These are phyloP conservation scores for Drosophila orosa DNA, from an alignment of 1,140 invertebrate genomes.

Conservation along the genomic window DNA sequence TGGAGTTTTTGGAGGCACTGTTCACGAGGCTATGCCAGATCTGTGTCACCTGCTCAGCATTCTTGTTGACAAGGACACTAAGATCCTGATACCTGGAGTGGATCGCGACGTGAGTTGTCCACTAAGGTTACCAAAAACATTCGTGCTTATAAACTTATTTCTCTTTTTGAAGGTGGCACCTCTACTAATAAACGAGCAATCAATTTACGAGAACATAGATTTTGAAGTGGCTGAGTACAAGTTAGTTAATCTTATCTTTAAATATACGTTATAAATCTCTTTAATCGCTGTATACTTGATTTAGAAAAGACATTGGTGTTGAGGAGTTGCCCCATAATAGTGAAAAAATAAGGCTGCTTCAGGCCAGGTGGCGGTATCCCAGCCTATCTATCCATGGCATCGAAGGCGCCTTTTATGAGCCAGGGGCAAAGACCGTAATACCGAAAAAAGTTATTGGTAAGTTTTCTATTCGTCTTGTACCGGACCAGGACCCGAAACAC, in stretches of 20 bases:
- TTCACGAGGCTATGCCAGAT: constrained; percentile 95
- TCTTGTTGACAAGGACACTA: constrained; percentile 93
- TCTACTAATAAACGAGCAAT: constrained; percentile 90
- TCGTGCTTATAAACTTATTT: constrained; percentile 17
- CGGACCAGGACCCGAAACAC: constrained; percentile 93
- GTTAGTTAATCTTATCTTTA: constrained; percentile 84
- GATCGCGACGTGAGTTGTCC: constrained; percentile 88
- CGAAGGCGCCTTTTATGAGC: constrained; percentile 93
- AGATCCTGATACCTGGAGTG: constrained; percentile 92
- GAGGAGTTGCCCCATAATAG: constrained; percentile 89
- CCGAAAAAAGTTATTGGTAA: constrained; percentile 97
- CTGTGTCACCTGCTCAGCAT: constrained; percentile 92
- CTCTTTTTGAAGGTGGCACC: constrained; percentile 65
- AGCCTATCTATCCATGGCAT: constrained; percentile 96
- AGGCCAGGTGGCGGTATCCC: constrained; percentile 96
- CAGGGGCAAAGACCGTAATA: constrained; percentile 97
- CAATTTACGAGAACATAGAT: constrained; percentile 94
- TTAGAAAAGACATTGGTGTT: constrained; percentile 89
- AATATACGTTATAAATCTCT: constrained; percentile 52
- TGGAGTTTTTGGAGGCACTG: constrained; percentile 96
- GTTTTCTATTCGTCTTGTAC: constrained; percentile 97
- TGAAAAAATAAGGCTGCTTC: constrained; percentile 91
- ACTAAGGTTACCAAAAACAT: neutral
- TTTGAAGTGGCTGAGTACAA: constrained; percentile 94
- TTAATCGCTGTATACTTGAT: constrained; percentile 12